Base-by-base conservation (phyloP, 1,140 invertebrate species). In the Lordiphosa collinella region DNA sequence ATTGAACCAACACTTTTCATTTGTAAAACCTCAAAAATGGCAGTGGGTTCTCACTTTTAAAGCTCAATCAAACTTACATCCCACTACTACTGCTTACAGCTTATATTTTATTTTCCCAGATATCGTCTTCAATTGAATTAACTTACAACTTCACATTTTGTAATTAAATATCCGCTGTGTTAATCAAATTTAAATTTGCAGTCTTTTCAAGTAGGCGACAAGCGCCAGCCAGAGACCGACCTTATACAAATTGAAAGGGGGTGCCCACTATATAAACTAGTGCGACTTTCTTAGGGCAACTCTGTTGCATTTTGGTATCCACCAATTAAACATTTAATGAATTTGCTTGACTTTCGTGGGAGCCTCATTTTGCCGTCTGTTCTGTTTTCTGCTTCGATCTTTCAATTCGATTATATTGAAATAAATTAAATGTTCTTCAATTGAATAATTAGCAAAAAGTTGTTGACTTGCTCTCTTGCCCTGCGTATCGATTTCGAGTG, bases 361-460 rank as follows among this genome's bases (percentile, higher is more conserved):
- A 84, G 78, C 79, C 73, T 36, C 34, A 62, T 61, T 52, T 51
- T 43, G 64, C 56, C 55, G 52, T 67, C 63, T 59, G 63, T 32
- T 35, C 43, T 16, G 14, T 10, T 18, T 35, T 35, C 11, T 48
- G 56, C 62, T 51, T 54, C 52, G 78, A 84, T 78, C 73, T 69
- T 84, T 84, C 68, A 84, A 84, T 84, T 84, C 78, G 78, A 84
- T 84, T 84, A 84, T 84, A 84, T 84, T 84, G 78, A 84, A 84
- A 84, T 84, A 84, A 84, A 84, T 84, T 78, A 84, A 84, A 84
- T 54, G 78, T 84, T 82, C 79, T 78, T 84, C 79, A 84, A 84
- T 84, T 84, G 78, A 84, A 84, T 84, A 84, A 84, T 84, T 84
- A 84, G 78, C 68, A 53, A 62, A 62, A 61, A 74, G 46, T 60